Evolutionary conservation across 2,888 invertebrate genomes (phyloP).

Genomic region (Hyposoter dolosus): DNA sequence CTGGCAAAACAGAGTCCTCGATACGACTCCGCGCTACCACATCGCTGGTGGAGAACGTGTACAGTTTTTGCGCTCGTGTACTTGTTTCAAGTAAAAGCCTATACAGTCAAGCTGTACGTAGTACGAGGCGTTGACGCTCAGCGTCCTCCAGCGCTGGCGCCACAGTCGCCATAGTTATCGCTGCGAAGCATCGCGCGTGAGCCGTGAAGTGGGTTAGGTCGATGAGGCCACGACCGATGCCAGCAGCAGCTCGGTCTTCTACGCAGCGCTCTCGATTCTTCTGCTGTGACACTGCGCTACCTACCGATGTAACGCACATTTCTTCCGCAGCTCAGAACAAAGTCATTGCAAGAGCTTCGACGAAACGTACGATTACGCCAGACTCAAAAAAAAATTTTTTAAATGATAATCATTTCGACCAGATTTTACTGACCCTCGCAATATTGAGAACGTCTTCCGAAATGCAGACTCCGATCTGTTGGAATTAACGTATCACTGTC

Average conservation of each 20-base stretch:
- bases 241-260: slow-evolving; percentile 73
- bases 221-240: slow-evolving; percentile 80
- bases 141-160: slow-evolving; percentile 70
- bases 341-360: neutral
- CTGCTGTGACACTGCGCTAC: slow-evolving; percentile 40
- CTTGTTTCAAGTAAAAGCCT: slow-evolving; percentile 40
- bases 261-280: slow-evolving; percentile 81
- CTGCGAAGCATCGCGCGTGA: slow-evolving; percentile 62
- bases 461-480: neutral
- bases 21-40: slow-evolving; percentile 46
- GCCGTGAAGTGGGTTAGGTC: slow-evolving; percentile 82
- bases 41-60: slow-evolving; percentile 72
- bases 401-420: neutral
- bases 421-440: neutral
- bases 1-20: slow-evolving; percentile 59
- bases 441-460: neutral
- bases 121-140: slow-evolving; percentile 63
- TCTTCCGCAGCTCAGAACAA: neutral
- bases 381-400: neutral
- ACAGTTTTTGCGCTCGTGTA: slow-evolving; percentile 34
- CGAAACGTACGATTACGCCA: neutral
- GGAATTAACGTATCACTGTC: no score
- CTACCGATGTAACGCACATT: slow-evolving; percentile 8
- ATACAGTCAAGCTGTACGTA: slow-evolving; percentile 33
- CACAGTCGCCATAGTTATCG: slow-evolving; percentile 58